Conservation (phyloP, 92 coral and sea anemone species). For the Porites lobata region DNA sequence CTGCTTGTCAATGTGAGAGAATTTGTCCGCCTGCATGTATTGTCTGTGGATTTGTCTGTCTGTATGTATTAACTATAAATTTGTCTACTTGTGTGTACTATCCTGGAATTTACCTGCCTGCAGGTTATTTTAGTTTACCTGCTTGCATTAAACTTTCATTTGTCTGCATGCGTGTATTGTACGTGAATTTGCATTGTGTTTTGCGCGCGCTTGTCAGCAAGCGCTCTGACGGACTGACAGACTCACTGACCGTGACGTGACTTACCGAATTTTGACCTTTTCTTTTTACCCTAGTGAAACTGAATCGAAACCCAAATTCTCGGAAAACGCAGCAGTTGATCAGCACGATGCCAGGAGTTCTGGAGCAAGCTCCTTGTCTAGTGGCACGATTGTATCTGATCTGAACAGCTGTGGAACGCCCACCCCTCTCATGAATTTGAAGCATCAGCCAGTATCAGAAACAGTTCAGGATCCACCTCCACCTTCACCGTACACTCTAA, state of each 20-base stretch:
- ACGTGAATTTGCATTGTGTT: too few species aligned
- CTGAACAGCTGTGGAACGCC: constrained; percentile 22
- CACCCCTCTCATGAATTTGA: constrained; percentile 15
- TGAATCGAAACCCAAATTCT: neutral
- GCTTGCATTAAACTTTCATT: too few species aligned
- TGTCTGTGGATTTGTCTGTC: too few species aligned
- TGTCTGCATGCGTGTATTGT: too few species aligned
- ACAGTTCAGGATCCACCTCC: constrained; percentile 9
- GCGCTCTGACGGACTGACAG: too few species aligned
- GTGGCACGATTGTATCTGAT: constrained; percentile 39
- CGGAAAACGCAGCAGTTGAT: constrained; percentile 12
- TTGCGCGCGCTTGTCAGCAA: too few species aligned
- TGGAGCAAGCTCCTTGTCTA: constrained; percentile 37
- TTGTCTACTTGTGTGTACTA: too few species aligned
- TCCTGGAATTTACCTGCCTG: too few species aligned
- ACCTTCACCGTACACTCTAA: constrained; percentile 72
- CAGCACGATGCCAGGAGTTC: constrained; percentile 30
- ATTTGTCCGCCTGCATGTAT: too few species aligned
- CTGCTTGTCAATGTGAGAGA: too few species aligned
- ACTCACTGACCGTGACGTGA: neutral
- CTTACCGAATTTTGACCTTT: neutral
- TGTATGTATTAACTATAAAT: too few species aligned
- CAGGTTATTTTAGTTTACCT: too few species aligned
- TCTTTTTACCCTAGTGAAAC: neutral
- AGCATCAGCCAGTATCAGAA: neutral